Base-by-base conservation (phyloP, 2,888 invertebrate genomes). In the Thymelicus acteon region DNA sequence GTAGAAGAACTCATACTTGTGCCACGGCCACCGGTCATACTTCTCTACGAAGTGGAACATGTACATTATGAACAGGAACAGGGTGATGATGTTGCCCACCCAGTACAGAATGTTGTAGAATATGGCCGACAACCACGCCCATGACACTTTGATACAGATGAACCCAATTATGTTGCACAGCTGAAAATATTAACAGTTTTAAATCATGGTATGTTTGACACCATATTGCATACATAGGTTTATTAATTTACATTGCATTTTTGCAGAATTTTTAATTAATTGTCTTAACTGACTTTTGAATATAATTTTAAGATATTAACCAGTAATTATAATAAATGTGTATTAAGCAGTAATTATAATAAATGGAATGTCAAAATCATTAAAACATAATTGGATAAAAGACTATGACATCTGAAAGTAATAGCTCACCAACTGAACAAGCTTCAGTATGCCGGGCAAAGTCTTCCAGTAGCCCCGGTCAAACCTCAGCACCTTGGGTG, bases 41-140 rank as follows among this genome's bases (percentile, higher is more conserved):
- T 96, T 97, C 89, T 98, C 98, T 67, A 98, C 95, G 8, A 98
- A 93, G 85, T 98, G 98, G 86, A 98, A 97, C 57, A 97, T 83
- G 85, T 98, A 98, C 74, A 97, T 94, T 0, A 95, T 92, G 15
- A 98, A 89, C 37, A 98, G 87, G 70, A 97, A 95, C 2, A 95
- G 94, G 0, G 97, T 97, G 75, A 97, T 94, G 94, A 97, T 96
- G 80, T 97, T 97, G 5, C 96, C 98, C 12, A 95, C 93, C 96
- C 97, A 97, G 49, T 98, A 95, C 62, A 98, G 95, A 47, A 96
- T 95, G 83, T 96, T 96, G 89, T 96, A 97, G 93, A 96, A 97
- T 73, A 95, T 95, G 15, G 96, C 96, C 2, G 96, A 95, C 52
- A 96, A 91, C 81, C 94, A 94, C 37, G 91, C 86, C 73, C 91